Evolutionary conservation across 53 echinoderm and acorn worm genomes (phyloP).

Genomic region (Astropecten irregularis): DNA sequence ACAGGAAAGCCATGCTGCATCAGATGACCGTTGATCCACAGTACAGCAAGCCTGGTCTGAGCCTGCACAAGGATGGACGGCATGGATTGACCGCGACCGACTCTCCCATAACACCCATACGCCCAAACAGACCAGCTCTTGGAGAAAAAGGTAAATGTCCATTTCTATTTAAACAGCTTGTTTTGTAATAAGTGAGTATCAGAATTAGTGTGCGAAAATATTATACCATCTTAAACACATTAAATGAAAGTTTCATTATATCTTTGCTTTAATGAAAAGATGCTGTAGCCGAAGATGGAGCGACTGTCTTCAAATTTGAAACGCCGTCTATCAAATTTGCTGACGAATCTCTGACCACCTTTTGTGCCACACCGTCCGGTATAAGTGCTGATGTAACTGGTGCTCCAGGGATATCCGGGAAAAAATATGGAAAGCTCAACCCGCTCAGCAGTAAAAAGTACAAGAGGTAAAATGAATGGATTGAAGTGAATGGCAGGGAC

Average conservation of each 20-base stretch:
- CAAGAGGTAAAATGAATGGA: slow-evolving; percentile 72
- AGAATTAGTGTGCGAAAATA: no score
- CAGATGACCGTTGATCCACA: slow-evolving; percentile 74
- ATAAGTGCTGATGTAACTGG: slow-evolving; percentile 9
- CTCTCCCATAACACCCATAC: slow-evolving; percentile 78
- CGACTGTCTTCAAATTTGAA: slow-evolving; percentile 83
- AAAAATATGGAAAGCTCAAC: slow-evolving; percentile 71
- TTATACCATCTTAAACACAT: no score
- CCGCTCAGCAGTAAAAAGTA: slow-evolving; percentile 78
- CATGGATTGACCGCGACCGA: slow-evolving; percentile 3
- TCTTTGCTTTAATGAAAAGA: slow-evolving; percentile 55
- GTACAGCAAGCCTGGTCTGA: slow-evolving; percentile 88
- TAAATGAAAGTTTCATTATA: no score
- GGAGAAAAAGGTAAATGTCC: slow-evolving; percentile 91
- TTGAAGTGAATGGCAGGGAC: no score
- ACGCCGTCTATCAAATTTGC: slow-evolving; percentile 96
- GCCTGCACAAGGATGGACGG: slow-evolving; percentile 62
- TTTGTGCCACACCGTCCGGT: slow-evolving; percentile 69
- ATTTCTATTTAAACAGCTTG: no score
- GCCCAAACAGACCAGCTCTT: slow-evolving; percentile 68
- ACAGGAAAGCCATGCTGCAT: slow-evolving; percentile 89
- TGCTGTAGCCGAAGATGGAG: slow-evolving; percentile 82
- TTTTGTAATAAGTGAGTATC: no score
- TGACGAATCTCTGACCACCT: slow-evolving; percentile 89
- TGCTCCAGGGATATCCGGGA: slow-evolving; percentile 38